Evolutionary conservation across 2,888 invertebrate species (phyloP), one percentile per base, ranked within the genome.

Genomic region (Ptilodon capucinus): DNA sequence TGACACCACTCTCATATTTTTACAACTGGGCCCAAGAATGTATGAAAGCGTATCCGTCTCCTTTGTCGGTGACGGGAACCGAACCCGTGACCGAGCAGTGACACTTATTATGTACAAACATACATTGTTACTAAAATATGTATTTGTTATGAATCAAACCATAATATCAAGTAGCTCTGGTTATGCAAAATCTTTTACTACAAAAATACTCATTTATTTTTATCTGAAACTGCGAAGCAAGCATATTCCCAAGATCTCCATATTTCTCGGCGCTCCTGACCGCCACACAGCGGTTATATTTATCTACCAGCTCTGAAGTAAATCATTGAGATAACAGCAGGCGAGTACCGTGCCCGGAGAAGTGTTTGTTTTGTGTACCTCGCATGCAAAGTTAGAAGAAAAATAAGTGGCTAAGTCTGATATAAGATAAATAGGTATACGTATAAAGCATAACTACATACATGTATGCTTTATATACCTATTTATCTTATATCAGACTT

Each of bases 251-350:
- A 21, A 23, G 39, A 23, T 16, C 19, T 6, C 13, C 21, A 39
- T 13, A 39, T 39, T 39, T 23, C 17, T 35, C 17, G 35, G 9
- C 39, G 21, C 11, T 40, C 25, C 25, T 23, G 14, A 6, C 25
- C 11, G 23, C 11, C 17, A 19, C 2, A 25, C 40, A 25, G 16
- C 9, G 25, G 40, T 25, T 40, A 16, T 40, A 40, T 40, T 40
- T 40, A 40, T 40, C 40, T 40, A 23, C 40, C 23, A 25, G 9
- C 4, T 0, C 25, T 6, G 25, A 13, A 40, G 40, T 40, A 40
- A 40, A 40, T 40, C 40, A 40, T 16, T n/a, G 14, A 25, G 40
- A 40, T 40, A 40, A 40, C 40, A 40, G 2, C 16, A 25, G 32
- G 32, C 5, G 7, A 28, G 28, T n/a, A 28, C 11, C n/a, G 14